Evolutionary conservation across 2,888 invertebrate genomes (phyloP), one percentile per base, ranked within the genome.

Genomic region (Lycia hirtaria): DNA sequence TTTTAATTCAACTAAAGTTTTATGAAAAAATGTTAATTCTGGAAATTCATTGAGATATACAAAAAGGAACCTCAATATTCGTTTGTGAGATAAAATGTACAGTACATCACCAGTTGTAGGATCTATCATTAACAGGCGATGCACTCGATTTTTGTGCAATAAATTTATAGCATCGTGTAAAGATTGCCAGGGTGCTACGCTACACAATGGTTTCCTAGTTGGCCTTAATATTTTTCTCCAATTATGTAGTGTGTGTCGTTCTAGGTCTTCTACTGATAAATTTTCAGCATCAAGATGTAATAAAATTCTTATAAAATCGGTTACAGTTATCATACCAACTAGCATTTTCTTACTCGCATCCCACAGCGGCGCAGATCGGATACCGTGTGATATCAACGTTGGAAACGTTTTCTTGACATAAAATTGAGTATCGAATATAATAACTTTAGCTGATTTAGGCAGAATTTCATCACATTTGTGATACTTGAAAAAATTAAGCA

Each of bases 381-480:
- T 92, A 41, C 92, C 92, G 60, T 92, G 90, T 22, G 91, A 92
- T 64, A 92, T 89, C 55, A 92, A 75, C 2, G 92, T 90, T 20
- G 90, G 88, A 80, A 92, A 92, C 3, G 92, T 89, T 81, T 92
- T 92, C 56, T 81, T 81, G 10, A 92, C 92, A 66, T 83, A 83
- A 76, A 92, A 92, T 68, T 90, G 87, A 26, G 92, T 92, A 73
- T 92, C 92, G 68, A 92, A 92, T 76, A 92, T 91, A 54, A 92
- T 92, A 32, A 92, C 88, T 82, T 92, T 92, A 50, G 92, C 92
- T 59, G 92, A 92, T 71, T 91, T 92, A 38, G 92, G 92, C 67
- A 92, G 76, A 50, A 92, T 91, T 80, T 92, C 92, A 63, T 92
- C 87, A 73, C 92, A 92, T 76, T 91, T 91, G 67, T 92, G 92